These are phyloP conservation scores for Myotis planiceps DNA, from an alignment of 2,797 vertebrate genomes.

Conservation along the genomic window DNA sequence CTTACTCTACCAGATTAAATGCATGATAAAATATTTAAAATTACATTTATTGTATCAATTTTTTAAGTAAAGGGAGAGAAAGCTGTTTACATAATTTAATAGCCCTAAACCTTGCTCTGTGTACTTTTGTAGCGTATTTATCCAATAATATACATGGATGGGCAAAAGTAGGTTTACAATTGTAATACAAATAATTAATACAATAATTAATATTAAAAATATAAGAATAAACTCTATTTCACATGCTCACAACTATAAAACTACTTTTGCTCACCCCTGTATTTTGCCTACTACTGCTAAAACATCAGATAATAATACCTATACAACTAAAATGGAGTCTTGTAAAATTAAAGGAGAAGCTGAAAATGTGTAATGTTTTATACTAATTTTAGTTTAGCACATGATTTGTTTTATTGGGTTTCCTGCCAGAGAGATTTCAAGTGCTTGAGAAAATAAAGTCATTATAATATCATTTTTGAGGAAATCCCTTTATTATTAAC, in stretches of 20 bases:
- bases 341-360: constrained; percentile 66
- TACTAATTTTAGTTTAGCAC: constrained; percentile 76
- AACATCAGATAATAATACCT: constrained; percentile 75
- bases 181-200: neutral
- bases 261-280: too few relatives aligned
- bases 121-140: constrained; percentile 44
- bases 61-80: constrained; percentile 64
- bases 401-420: constrained; percentile 75
- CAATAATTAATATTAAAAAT: neutral
- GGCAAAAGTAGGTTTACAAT: neutral
- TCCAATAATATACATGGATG: constrained; percentile 39
- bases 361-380: constrained; percentile 74
- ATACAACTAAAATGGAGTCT: constrained; percentile 67
- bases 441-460: constrained; percentile 77
- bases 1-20: constrained; percentile 67
- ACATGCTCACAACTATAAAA: neutral
- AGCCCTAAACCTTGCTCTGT: constrained; percentile 44
- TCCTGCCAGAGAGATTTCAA: constrained; percentile 74
- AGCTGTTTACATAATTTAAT: constrained; percentile 70
- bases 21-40: constrained; percentile 77
- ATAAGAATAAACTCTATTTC: neutral
- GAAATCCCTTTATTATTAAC: constrained; percentile 55
- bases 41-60: constrained; percentile 75
- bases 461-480: constrained; percentile 78
- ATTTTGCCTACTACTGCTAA: constrained; percentile 66